phyloP scores from a whole-genome alignment of 2,113 vertebrate genomes.

The Odontophorus gujanensis region DNA sequence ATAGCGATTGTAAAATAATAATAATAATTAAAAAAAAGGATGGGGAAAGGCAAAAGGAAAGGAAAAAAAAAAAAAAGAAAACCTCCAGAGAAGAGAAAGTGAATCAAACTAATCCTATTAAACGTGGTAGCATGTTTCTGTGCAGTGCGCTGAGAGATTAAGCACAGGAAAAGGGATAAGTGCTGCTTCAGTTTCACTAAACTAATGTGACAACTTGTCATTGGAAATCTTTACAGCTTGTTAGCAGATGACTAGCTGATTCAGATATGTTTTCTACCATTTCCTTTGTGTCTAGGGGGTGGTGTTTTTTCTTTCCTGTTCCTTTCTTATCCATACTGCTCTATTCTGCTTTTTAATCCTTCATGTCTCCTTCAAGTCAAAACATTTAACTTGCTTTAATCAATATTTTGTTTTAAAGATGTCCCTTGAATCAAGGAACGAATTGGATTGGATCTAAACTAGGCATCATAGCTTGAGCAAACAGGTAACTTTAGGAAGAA shows the following conservation, averaged over 20 bases:
- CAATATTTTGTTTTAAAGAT: slow-evolving; percentile 82
- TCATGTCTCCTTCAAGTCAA: slow-evolving; percentile 84
- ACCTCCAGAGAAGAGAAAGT: slow-evolving; percentile 75
- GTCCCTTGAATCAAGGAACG: slow-evolving; percentile 66
- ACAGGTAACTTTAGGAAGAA: no score
- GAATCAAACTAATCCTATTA: slow-evolving; percentile 85
- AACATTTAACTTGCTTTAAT: slow-evolving; percentile 85
- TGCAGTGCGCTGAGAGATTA: slow-evolving; percentile 80
- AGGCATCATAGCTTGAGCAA: no score
- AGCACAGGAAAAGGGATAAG: slow-evolving; percentile 85
- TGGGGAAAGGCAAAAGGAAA: background rate
- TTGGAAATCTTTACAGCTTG: slow-evolving; percentile 86
- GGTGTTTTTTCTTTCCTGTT: slow-evolving; percentile 77
- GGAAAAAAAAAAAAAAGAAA: slow-evolving; percentile 34
- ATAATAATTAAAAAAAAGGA: background rate
- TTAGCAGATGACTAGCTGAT: slow-evolving; percentile 83
- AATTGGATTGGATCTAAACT: no score
- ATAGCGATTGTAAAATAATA: slow-evolving; percentile 74
- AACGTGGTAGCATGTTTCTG: slow-evolving; percentile 82
- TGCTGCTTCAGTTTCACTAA: slow-evolving; percentile 86
- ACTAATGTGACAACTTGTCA: slow-evolving; percentile 89
- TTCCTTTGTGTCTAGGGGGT: slow-evolving; percentile 76
- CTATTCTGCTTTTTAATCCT: slow-evolving; percentile 82
- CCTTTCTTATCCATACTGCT: slow-evolving; percentile 76
- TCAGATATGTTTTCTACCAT: slow-evolving; percentile 81